Evolutionary conservation across 2,113 vertebrate species (phyloP), one percentile per base, ranked within the genome.

Genomic region (Cardinalis cardinalis): DNA sequence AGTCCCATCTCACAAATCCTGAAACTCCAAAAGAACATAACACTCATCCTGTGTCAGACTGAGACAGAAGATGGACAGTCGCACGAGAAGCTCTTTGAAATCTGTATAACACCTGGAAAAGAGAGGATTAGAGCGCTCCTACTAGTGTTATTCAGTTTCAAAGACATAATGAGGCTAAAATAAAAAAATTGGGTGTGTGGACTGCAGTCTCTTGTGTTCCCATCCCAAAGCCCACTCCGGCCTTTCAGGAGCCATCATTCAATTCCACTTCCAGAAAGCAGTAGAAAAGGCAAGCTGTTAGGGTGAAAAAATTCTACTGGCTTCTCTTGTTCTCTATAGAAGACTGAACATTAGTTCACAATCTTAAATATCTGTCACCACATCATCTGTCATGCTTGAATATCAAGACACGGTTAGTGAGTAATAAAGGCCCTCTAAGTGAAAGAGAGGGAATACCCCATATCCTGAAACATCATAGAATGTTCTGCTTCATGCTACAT

Each of bases 361-460:
- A 52, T 91, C 80, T 90, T 95, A 64, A 93, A 83, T 89, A 84
- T 94, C 88, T 95, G 93, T 97, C 93, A 87, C 65, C 92, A 95
- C 86, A 87, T 76, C 75, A 90, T 95, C 68, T 84, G 74, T 95
- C 93, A 91, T 94, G 23, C 64, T 85, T 82, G 86, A 90, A 38
- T 90, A 94, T 82, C 90, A 85, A 60, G 85, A 88, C 59, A 86
- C 49, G 52, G 63, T 82, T 85, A 85, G 43, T 69, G 49, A 40
- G 49, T 88, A 88, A 95, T 93, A 95, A 95, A 95, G 95, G 71
- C 82, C 58, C 48, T 92, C 43, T 74, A 77, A 90, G 41, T 95
- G 86, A 95, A 92, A 89, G 77, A 93, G n/a, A 87, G 26, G 72
- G 76, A 95, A 87, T 92, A 90, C 77, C 19, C 84, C 7, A 1